These are phyloP conservation scores for Drosophila funebris DNA, from an alignment of 1,140 invertebrate genomes.

Conservation along the genomic window DNA sequence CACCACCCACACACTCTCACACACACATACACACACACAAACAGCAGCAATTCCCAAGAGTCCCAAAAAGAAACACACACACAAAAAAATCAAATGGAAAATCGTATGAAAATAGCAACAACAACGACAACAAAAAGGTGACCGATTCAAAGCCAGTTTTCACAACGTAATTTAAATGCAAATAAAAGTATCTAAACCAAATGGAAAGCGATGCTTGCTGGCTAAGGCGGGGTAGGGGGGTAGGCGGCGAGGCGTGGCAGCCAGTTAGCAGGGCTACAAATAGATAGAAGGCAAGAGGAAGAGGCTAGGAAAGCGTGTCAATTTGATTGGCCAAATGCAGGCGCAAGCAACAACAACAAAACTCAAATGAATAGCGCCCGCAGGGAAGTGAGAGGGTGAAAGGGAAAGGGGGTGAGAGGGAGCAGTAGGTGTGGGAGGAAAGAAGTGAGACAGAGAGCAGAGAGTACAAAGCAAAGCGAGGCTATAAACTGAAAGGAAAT, in stretches of 20 bases:
- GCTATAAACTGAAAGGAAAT: constrained; percentile 40
- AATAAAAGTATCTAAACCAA: constrained; percentile 53
- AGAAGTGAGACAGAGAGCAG: not conserved
- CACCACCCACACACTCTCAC: not conserved
- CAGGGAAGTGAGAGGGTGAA: not conserved
- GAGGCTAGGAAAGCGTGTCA: constrained; percentile 59
- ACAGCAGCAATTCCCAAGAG: constrained; percentile 4
- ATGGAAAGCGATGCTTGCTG: constrained; percentile 38
- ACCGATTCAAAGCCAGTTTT: constrained; percentile 39
- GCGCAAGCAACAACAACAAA: constrained; percentile 13
- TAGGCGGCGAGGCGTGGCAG: constrained; percentile 4
- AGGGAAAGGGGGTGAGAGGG: not conserved
- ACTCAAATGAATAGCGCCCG: constrained; percentile 32
- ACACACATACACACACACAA: constrained; percentile 7
- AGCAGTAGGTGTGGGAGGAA: not conserved
- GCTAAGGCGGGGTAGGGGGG: no score
- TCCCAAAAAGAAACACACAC: constrained; percentile 1
- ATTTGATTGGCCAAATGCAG: constrained; percentile 58
- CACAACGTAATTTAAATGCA: constrained; percentile 71
- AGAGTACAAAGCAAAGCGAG: not conserved
- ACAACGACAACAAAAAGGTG: constrained; percentile 28
- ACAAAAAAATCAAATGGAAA: constrained; percentile 43
- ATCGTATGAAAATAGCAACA: not conserved
- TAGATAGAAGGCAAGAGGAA: not conserved
- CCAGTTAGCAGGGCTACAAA: not conserved